Base-by-base conservation (phyloP, 2,113 vertebrate species). In the Oxyruncus cristatus region DNA sequence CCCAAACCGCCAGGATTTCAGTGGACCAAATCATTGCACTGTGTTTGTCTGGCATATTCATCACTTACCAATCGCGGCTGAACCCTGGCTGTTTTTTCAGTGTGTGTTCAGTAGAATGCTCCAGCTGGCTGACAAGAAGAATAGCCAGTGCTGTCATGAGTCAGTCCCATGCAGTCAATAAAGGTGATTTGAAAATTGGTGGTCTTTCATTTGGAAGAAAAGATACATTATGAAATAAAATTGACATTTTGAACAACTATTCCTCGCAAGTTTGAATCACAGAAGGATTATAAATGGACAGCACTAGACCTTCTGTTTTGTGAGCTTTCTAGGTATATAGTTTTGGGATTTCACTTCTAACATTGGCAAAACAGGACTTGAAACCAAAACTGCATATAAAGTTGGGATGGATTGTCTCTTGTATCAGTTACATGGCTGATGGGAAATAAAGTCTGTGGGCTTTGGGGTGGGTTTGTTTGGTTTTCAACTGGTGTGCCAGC, bases 61-160 rank as follows among this genome's bases (percentile, higher is more conserved):
- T 42, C 4, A 0, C 1, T 0, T 17, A 21, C 21, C 24, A 67
- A 14, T 39, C 26, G 26, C 21, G 5, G 52, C 47, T 78, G 61
- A 30, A 37, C 14, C 14, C 37, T 41, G 4, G 6, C 59, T 85
- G 10, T 85, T 85, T 46, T 39, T 71, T 85, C 47, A 23, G n/a
- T 44, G 0, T 27, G 14, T 66, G 22, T 46, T 78, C 53, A 52
- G 53, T 39, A 28, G 5, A 32, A 23, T 26, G 15, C 21, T 22
- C 63, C 30, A 46, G 39, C 52, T 71, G 47, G 37, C 53, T 47
- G 21, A 42, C 37, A 59, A 26, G 28, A 2, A 1, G 47, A 41
- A 9, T 26, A 77, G 55, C 35, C 56, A 37, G 17, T 49, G n/a
- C 58, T 88, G 39, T 52, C 32, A 27, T 73, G 49, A 91, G 49